Conservation (phyloP, 1,140 invertebrate genomes). For the Himalopsyche phryganea region DNA sequence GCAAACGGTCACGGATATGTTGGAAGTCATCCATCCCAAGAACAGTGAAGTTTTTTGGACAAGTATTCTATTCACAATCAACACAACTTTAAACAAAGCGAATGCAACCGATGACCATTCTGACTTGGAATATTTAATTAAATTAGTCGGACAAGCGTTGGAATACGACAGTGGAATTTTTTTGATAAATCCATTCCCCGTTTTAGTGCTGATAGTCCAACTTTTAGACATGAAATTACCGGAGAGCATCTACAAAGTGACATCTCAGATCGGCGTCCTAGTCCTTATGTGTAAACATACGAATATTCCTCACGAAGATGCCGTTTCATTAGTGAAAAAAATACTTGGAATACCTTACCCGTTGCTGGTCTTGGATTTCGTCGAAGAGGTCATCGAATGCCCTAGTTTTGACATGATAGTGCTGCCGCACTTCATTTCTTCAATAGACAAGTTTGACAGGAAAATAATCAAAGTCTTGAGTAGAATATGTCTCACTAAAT, state of each 20-base stretch:
- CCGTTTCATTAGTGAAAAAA: slow-evolving; percentile 61
- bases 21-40: slow-evolving; percentile 55
- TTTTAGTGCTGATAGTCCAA: slow-evolving; percentile 54
- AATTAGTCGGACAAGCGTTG: slow-evolving; percentile 58
- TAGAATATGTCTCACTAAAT: slow-evolving; percentile 65
- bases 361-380: slow-evolving; percentile 58
- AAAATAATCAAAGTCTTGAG: slow-evolving; percentile 60
- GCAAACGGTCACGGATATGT: slow-evolving; percentile 57
- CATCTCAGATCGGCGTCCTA: slow-evolving; percentile 56
- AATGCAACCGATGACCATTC: slow-evolving; percentile 35
- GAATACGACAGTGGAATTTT: slow-evolving; percentile 62
- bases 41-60: slow-evolving; percentile 62
- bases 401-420: slow-evolving; percentile 71
- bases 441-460: slow-evolving; percentile 56
- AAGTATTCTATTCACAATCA: slow-evolving; percentile 31
- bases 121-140: slow-evolving; percentile 50
- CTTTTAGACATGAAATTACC: slow-evolving; percentile 53
- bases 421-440: slow-evolving; percentile 64
- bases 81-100: slow-evolving; percentile 9
- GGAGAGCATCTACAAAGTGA: slow-evolving; percentile 49
- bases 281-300: slow-evolving; percentile 60
- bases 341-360: slow-evolving; percentile 54
- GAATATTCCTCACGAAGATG: slow-evolving; percentile 65
- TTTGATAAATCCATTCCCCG: slow-evolving; percentile 54
- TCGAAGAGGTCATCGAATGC: slow-evolving; percentile 62